Percentiles rank a stretch among this genome's conserved stretches.
Conservation (phyloP, 1,140 invertebrate species). For the Drosophila subpulchrella region DNA sequence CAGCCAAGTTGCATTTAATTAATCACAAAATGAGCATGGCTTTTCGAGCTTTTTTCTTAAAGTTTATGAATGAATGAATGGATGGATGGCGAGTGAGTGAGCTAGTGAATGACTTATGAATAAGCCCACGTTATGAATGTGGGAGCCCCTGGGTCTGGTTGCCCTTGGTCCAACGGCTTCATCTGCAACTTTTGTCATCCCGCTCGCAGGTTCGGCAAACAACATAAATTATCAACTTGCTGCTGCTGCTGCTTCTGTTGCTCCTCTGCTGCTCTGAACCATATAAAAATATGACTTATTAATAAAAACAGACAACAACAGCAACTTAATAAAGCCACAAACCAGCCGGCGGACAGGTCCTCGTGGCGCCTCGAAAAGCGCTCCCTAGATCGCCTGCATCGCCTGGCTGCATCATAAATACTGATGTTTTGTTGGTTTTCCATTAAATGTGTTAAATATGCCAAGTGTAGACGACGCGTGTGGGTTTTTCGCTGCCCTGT, state of each 20-base stretch:
- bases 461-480: conserved; percentile 77
- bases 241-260: conserved; percentile 20
- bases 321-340: conserved; percentile 80
- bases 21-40: conserved; percentile 66
- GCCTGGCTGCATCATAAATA: conserved; percentile 62
- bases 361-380: conserved; percentile 32
- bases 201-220: conserved; percentile 38
- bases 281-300: conserved; percentile 82
- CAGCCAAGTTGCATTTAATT: conserved; percentile 71
- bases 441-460: conserved; percentile 83
- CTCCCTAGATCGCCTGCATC: conserved; percentile 31
- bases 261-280: conserved; percentile 13
- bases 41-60: conserved; percentile 54
- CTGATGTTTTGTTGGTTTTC: conserved; percentile 80
- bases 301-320: conserved; percentile 77
- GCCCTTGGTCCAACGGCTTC: conserved; percentile 37
- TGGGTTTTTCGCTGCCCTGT: conserved; percentile 55
- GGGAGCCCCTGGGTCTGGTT: conserved; percentile 36
- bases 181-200: conserved; percentile 57
- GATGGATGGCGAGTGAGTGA: conserved; percentile 33
- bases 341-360: conserved; percentile 57
- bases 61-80: conserved; percentile 73
- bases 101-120: conserved; percentile 58
- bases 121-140: conserved; percentile 44
- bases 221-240: conserved; percentile 72